phyloP scores from a whole-genome alignment of 2,888 invertebrate genomes.

The Tenthredo amoena region DNA sequence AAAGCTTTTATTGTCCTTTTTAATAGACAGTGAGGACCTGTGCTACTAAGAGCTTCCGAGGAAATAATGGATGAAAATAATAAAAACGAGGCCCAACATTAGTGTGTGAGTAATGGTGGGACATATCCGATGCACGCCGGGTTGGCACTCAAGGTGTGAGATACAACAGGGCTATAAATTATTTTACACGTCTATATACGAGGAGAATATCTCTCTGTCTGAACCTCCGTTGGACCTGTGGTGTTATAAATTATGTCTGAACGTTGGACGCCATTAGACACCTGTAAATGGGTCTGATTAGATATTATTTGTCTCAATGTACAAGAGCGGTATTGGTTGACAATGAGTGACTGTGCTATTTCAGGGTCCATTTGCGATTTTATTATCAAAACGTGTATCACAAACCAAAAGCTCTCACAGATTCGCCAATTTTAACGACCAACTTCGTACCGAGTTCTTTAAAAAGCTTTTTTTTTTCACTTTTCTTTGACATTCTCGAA shows the following conservation, averaged over 20 bases:
- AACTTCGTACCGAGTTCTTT: neutral
- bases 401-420: slow-evolving; percentile 8
- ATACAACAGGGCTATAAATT: slow-evolving; percentile 53
- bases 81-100: slow-evolving; percentile 48
- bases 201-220: slow-evolving; percentile 25
- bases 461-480: neutral
- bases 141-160: slow-evolving; percentile 52
- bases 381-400: slow-evolving; percentile 39
- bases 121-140: slow-evolving; percentile 51
- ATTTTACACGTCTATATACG: slow-evolving; percentile 51
- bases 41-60: slow-evolving; percentile 35
- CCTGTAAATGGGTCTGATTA: slow-evolving; percentile 54
- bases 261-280: slow-evolving; percentile 51
- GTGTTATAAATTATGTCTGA: slow-evolving; percentile 51
- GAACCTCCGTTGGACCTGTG: slow-evolving; percentile 23
- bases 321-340: neutral
- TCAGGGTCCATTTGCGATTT: slow-evolving; percentile 42
- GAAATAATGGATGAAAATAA: slow-evolving; percentile 49
- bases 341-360: slow-evolving; percentile 19
- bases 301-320: slow-evolving; percentile 49
- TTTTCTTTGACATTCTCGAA: neutral
- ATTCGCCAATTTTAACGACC: slow-evolving; percentile 21
- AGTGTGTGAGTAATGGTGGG: slow-evolving; percentile 49
- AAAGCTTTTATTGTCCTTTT: slow-evolving; percentile 24
- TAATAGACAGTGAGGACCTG: slow-evolving; percentile 19